phyloP scores from a whole-genome alignment of 2,888 invertebrate genomes.

The Tipula unca region DNA sequence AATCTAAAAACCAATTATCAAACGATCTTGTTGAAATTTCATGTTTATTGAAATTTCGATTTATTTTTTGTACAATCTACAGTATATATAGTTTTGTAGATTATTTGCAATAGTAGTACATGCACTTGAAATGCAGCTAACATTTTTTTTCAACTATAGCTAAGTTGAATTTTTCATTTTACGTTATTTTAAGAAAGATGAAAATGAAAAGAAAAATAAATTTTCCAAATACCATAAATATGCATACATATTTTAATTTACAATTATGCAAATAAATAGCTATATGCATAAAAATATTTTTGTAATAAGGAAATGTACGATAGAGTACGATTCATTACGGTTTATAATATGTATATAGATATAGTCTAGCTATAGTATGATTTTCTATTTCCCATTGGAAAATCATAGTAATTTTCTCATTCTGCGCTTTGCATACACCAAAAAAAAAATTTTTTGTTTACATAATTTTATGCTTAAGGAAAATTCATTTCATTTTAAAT shows the following conservation, averaged over 20 bases:
- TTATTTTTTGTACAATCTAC: too few relatives aligned
- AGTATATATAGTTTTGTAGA: not conserved
- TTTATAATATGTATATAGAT: not conserved
- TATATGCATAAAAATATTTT: not conserved
- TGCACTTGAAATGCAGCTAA: not conserved
- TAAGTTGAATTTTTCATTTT: not conserved
- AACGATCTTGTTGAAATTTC: too few relatives aligned
- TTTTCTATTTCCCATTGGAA: not conserved
- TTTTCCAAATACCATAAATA: not conserved
- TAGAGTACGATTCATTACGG: not conserved
- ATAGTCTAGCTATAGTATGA: not conserved
- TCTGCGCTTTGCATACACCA: not conserved
- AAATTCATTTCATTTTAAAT: not conserved
- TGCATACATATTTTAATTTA: not conserved
- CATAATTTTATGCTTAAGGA: not conserved
- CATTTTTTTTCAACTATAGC: not conserved
- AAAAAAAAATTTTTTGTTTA: not conserved
- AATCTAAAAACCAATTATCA: too few relatives aligned
- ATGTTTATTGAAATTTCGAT: too few relatives aligned
- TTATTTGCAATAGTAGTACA: not conserved
- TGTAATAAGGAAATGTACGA: not conserved
- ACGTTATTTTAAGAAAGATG: not conserved
- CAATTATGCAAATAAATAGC: not conserved
- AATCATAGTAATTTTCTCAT: not conserved
- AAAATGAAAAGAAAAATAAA: not conserved